Evolutionary conservation across 2,888 invertebrate genomes (phyloP), one percentile per base, ranked within the genome.

Genomic region (Hemistola chrysoprasaria): DNA sequence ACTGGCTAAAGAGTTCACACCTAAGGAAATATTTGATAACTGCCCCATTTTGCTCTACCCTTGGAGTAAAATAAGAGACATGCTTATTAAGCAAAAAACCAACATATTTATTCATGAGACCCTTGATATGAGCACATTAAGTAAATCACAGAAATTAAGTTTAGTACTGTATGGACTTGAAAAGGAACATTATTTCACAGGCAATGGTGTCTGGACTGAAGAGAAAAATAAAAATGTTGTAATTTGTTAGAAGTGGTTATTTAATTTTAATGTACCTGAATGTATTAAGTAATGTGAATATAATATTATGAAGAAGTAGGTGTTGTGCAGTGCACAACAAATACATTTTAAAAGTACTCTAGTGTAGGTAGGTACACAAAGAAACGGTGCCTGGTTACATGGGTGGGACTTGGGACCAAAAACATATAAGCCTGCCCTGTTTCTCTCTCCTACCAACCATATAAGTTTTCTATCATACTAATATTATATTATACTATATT

Each of bases 141-240:
- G 51, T 43, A 78, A 79, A 23, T 69, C 78, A 8, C 81, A 86
- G 50, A 78, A 72, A 53, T 60, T 90, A 32, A 88, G 88, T 57
- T 62, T 90, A 40, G 62, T 69, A 8, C 52, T 88, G 9, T 90
- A 90, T 72, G 57, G 77, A 41, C 61, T 90, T 28, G 89, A 90
- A 61, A 87, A 72, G 59, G 77, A 78, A 21, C 85, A 89, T 61
- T 84, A 88, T 53, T 89, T 89, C 63, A 71, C 74, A 52, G 89
- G 87, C 11, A 87, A 88, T 72, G 89, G 89, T 32, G 76, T 90
- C 1, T 90, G 89, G 89, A 58, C 56, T 47, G 86, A 83, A 54
- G 82, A 83, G 39, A 84, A 79, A 59, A 65, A 54, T 39, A 76
- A 62, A 55, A 56, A 40, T 47, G 34, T 40, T 11, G 45, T 37